phyloP scores from a whole-genome alignment of 2,113 vertebrate species.

The Odocoileus hemionus region DNA sequence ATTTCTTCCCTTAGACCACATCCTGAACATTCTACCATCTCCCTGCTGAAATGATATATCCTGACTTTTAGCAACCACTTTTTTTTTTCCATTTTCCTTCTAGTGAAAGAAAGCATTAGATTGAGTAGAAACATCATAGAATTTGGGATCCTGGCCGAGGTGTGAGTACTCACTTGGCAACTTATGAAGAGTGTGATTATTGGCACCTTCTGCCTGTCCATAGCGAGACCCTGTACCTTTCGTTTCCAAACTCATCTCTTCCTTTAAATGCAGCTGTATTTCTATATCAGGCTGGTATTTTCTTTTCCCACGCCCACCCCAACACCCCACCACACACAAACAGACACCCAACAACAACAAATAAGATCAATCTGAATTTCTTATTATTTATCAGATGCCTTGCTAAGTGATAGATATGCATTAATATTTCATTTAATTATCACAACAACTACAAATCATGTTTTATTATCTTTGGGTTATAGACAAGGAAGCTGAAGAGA shows the following conservation, averaged over 20 bases:
- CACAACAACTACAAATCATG: neutral
- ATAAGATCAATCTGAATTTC: neutral
- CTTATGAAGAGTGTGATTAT: neutral
- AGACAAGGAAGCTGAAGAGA: neutral
- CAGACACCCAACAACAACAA: neutral
- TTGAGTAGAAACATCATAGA: neutral
- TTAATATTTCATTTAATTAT: neutral
- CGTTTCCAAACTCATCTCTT: neutral
- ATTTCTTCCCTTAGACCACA: slow-evolving; percentile 1
- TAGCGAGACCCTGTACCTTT: neutral
- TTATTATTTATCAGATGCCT: neutral
- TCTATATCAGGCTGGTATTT: neutral
- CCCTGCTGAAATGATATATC: neutral
- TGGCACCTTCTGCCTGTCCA: neutral
- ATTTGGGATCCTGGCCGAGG: neutral
- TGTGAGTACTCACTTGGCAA: neutral
- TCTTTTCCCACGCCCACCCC: neutral
- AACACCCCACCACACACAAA: neutral
- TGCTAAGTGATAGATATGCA: neutral
- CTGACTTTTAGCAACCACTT: neutral
- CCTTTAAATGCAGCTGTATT: neutral
- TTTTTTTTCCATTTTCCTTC: neutral
- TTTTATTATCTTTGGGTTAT: neutral
- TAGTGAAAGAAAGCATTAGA: neutral
- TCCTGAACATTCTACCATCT: neutral